Evolutionary conservation across 1,140 invertebrate species (phyloP).

Genomic region (Eurosta solidaginis): DNA sequence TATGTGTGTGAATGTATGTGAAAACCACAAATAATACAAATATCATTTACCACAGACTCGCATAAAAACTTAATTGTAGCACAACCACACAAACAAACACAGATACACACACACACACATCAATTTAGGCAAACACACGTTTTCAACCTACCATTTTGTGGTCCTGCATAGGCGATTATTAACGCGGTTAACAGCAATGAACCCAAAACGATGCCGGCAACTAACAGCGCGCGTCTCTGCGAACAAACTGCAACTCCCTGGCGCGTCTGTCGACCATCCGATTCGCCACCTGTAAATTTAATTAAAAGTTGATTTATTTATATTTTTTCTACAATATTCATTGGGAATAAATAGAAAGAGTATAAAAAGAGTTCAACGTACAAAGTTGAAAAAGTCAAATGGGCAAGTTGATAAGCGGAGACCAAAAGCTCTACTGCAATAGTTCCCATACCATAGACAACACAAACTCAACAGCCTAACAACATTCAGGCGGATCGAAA

Average conservation of each 20-base stretch:
- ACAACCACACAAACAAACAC: not conserved
- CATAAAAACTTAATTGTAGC: too few relatives aligned
- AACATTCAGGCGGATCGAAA: not conserved
- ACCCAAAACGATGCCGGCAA: conserved; percentile 77
- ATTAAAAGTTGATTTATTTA: conserved; percentile 20
- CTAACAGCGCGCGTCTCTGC: conserved; percentile 79
- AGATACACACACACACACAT: not conserved
- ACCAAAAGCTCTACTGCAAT: not conserved
- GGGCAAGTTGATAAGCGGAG: not conserved
- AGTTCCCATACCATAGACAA: not conserved
- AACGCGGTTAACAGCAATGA: conserved; percentile 81
- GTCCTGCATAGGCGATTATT: conserved; percentile 87
- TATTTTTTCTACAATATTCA: not conserved
- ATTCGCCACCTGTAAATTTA: conserved; percentile 65
- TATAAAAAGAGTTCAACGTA: not conserved
- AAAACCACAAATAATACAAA: not conserved
- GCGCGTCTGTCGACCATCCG: conserved; percentile 75
- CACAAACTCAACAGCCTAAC: not conserved
- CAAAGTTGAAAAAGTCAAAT: not conserved
- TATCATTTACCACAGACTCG: not conserved
- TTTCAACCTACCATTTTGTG: conserved; percentile 61
- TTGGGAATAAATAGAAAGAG: not conserved
- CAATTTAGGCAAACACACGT: not conserved
- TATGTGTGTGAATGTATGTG: not conserved
- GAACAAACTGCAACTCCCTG: conserved; percentile 84